Base-by-base conservation (phyloP, 2,888 invertebrate genomes). In the Philhelius pedissequus region DNA sequence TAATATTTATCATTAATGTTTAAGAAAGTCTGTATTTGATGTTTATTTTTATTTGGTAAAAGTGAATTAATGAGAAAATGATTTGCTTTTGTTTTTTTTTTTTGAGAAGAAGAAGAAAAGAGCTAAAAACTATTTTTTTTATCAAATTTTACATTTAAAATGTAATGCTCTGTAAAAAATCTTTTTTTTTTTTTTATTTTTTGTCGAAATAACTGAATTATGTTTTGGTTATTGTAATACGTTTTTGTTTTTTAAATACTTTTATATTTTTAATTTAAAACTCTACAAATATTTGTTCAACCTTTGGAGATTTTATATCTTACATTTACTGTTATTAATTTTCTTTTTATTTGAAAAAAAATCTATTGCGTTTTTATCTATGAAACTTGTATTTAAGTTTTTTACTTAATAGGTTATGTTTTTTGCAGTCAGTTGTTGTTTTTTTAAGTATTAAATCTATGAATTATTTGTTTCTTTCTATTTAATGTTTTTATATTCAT, bases 271-370 rank as follows among this genome's bases (percentile, higher is more conserved):
- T 43, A 18, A 35, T 71, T 43, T 52, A 56, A 75, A 45, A 40
- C 11, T 80, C 66, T 80, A 84, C 60, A 80, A 80, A 84, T 76
- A 76, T 71, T 71, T 74, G n/a, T 83, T 70, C 84, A 84, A 84
- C 84, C 84, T 71, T 80, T 80, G 68, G 84, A 84, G 84, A 84
- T 84, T 80, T 84, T 75, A 64, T 69, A 38, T 60, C 70, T 83
- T 79, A 84, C 43, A 52, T 77, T 43, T 74, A 74, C 73, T 68
- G 69, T 48, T 74, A 32, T 25, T 22, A 11, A n/a, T 56, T 35
- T 30, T 25, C 13, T 18, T 64, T 54, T 62, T 52, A 13, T 30
- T 8, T 18, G 18, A 8, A 54, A 43, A 58, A 71, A 48, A 48
- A 35, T 27, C 40, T 70, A 56, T 75, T 66, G 50, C 52, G 18